These are phyloP conservation scores for Oxytorus armatus DNA, from an alignment of 2,888 invertebrate species.

Conservation along the genomic window DNA sequence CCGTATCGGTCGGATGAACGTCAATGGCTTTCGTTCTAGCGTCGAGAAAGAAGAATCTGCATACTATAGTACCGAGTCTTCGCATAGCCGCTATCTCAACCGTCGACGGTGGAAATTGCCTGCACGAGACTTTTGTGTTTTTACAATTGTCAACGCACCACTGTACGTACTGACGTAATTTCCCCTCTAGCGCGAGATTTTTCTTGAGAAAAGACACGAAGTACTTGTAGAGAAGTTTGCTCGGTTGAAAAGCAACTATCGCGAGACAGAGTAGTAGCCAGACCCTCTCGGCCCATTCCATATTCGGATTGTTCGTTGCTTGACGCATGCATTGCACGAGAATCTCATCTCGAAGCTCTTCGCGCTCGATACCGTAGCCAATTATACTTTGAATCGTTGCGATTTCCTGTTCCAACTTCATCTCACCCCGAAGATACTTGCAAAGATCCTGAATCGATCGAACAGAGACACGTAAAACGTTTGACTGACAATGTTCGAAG, in stretches of 20 bases:
- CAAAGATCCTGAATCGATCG: constrained; percentile 90
- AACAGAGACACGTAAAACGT: too few relatives aligned
- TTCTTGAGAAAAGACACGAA: constrained; percentile 91
- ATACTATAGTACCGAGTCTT: constrained; percentile 95
- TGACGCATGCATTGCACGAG: constrained; percentile 95
- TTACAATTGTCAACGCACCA: constrained; percentile 97
- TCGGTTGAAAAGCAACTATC: constrained; percentile 96
- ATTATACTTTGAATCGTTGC: constrained; percentile 94
- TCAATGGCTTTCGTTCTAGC: constrained; percentile 97
- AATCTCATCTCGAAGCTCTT: constrained; percentile 96
- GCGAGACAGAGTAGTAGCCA: constrained; percentile 96
- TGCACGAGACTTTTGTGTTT: constrained; percentile 92
- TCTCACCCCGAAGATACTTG: constrained; percentile 95
- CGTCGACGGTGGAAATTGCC: constrained; percentile 95
- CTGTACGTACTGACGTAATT: constrained; percentile 93
- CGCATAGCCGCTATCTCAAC: constrained; percentile 97
- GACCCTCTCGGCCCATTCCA: constrained; percentile 93
- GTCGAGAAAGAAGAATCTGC: constrained; percentile 97
- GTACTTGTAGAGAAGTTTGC: constrained; percentile 92
- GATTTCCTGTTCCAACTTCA: constrained; percentile 93
- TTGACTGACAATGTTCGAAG: too few relatives aligned
- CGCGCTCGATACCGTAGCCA: constrained; percentile 94
- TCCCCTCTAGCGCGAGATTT: constrained; percentile 89
- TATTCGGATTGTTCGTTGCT: constrained; percentile 94
- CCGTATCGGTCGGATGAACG: constrained; percentile 97